phyloP scores from a whole-genome alignment of 1,140 invertebrate genomes.

The Drosophila parabipectinata region DNA sequence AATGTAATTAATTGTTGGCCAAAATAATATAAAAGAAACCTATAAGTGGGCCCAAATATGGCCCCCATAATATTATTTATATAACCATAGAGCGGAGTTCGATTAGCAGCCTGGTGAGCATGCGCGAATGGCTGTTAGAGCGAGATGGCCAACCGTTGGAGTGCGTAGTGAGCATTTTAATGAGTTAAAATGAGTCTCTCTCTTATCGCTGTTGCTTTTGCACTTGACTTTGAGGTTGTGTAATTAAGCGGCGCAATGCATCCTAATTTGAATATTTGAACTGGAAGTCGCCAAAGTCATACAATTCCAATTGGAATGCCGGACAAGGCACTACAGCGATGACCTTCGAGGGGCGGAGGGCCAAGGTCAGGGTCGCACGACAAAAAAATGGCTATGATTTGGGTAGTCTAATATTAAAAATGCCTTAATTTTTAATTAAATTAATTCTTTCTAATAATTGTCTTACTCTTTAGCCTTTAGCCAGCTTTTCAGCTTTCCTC shows the following conservation, averaged over 20 bases:
- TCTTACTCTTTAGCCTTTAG: no score
- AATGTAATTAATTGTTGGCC: slow-evolving; percentile 1
- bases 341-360: background rate
- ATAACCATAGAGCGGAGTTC: background rate
- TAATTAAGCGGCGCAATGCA: slow-evolving; percentile 59
- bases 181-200: slow-evolving; percentile 40
- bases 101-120: no score
- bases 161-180: slow-evolving; percentile 61
- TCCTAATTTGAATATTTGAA: slow-evolving; percentile 34
- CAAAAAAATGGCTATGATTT: no score
- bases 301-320: no score
- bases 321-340: background rate
- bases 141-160: slow-evolving; percentile 10
- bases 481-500: no score
- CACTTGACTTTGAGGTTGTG: slow-evolving; percentile 67
- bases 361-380: background rate
- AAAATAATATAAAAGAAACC: background rate
- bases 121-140: background rate
- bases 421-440: no score
- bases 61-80: background rate
- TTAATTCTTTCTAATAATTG: background rate
- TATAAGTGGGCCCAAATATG: background rate
- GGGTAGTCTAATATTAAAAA: no score
- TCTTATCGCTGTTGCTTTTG: slow-evolving; percentile 36
- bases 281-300: background rate